Evolutionary conservation across 2,797 vertebrate genomes (phyloP).

Genomic region (Cheirogaleus major): DNA sequence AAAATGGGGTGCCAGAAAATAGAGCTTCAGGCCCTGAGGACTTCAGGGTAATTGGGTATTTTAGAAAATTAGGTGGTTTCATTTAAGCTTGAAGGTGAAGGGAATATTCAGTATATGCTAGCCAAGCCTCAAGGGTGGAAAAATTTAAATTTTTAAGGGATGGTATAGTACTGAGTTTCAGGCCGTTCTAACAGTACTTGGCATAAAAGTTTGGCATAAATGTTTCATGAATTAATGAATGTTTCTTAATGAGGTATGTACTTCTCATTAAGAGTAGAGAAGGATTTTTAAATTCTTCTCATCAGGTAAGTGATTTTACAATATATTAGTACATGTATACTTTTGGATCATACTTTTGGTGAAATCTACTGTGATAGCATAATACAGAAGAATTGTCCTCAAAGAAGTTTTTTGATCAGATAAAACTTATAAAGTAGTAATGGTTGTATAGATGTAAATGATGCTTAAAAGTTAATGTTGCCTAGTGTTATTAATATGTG

Average conservation of each 20-base stretch:
- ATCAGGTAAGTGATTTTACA: slow-evolving; percentile 20
- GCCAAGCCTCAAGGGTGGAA: slow-evolving; percentile 38
- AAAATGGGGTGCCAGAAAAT: neutral
- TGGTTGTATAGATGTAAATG: neutral
- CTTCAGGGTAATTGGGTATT: neutral
- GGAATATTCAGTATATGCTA: slow-evolving; percentile 34
- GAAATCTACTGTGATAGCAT: slow-evolving; percentile 5
- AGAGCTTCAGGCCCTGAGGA: neutral
- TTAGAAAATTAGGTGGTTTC: slow-evolving; percentile 48
- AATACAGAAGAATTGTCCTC: neutral
- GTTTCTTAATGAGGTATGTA: slow-evolving; percentile 24
- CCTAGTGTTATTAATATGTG: neutral
- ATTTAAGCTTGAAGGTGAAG: slow-evolving; percentile 38
- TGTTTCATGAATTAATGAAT: slow-evolving; percentile 57
- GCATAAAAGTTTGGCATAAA: slow-evolving; percentile 43
- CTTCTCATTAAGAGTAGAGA: neutral
- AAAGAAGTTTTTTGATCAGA: slow-evolving; percentile 5
- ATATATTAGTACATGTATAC: neutral
- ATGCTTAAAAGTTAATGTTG: slow-evolving; percentile 16
- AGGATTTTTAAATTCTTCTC: slow-evolving; percentile 13
- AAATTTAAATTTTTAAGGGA: slow-evolving; percentile 59
- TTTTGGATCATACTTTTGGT: neutral
- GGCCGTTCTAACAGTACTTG: slow-evolving; percentile 54
- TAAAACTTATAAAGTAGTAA: neutral
- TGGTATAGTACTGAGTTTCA: slow-evolving; percentile 51